These are phyloP conservation scores for Aphelenchoides bicaudatus DNA, from an alignment of 2,888 invertebrate species.

Conservation along the genomic window DNA sequence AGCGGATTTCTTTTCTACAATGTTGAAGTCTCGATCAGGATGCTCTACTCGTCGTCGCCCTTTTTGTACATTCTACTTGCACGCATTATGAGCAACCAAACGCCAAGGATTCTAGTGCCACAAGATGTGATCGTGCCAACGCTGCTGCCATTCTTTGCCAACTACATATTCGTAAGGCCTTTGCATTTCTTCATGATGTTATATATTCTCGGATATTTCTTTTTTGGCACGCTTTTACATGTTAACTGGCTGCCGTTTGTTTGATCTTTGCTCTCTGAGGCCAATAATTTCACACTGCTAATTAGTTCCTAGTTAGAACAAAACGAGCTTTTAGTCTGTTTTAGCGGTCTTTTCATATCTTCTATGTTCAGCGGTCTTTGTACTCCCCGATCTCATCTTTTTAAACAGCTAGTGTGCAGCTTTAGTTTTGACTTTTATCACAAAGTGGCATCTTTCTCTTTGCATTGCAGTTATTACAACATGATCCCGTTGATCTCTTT, in stretches of 20 bases:
- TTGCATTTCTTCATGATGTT: constrained; percentile 31
- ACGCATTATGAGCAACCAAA: constrained; percentile 37
- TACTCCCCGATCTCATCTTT: not conserved
- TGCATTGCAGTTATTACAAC: too few relatives aligned
- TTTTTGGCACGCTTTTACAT: constrained; percentile 47
- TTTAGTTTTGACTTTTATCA: too few relatives aligned
- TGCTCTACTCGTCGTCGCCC: constrained; percentile 51
- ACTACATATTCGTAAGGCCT: constrained; percentile 34
- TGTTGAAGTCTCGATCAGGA: constrained; percentile 45
- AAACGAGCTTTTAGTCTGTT: constrained; percentile 1
- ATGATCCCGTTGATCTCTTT: too few relatives aligned
- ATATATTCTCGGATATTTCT: constrained; percentile 45
- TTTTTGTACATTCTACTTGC: constrained; percentile 46
- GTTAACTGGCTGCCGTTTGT: constrained; percentile 52
- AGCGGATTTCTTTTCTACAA: constrained; percentile 45
- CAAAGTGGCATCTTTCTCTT: too few relatives aligned
- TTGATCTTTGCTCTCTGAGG: constrained; percentile 29
- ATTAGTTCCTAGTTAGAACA: not conserved
- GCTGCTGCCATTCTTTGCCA: constrained; percentile 38
- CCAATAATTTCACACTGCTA: not conserved
- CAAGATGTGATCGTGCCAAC: constrained; percentile 41
- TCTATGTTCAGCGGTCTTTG: not conserved
- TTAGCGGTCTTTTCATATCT: not conserved
- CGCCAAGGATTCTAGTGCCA: constrained; percentile 29
- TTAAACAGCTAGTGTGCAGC: too few relatives aligned